A percentile compares a stretch with the other conserved stretches of the same genome.
phyloP scores from a whole-genome alignment of 2,888 invertebrate species.

The Byasa hedistus region DNA sequence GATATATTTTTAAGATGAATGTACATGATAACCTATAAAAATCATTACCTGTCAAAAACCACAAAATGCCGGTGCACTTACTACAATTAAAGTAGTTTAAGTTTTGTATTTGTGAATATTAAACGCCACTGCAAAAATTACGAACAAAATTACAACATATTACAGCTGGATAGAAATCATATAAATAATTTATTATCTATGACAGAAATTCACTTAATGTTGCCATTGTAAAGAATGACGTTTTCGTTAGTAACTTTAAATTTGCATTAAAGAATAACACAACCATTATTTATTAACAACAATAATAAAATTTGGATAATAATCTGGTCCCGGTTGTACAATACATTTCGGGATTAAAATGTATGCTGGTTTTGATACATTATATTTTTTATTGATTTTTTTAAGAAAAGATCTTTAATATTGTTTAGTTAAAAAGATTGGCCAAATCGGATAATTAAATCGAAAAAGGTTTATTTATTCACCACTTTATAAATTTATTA shows the following conservation, averaged over 20 bases:
- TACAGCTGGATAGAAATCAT: not conserved
- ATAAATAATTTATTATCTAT: not conserved
- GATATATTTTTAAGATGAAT: not conserved
- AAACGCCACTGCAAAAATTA: not conserved
- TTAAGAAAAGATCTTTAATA: too few species aligned
- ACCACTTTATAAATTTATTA: too few species aligned
- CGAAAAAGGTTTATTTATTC: too few species aligned
- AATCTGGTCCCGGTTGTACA: not conserved
- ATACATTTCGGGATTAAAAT: not conserved
- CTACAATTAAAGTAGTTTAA: not conserved
- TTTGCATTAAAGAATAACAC: not conserved
- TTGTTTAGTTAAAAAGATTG: too few species aligned
- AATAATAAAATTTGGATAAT: not conserved
- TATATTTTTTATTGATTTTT: not conserved
- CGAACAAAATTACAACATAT: conserved; percentile 13
- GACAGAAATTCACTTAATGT: not conserved
- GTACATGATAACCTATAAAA: conserved; percentile 25
- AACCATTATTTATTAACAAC: not conserved
- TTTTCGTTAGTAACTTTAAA: not conserved
- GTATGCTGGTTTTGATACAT: not conserved
- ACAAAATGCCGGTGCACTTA: too few species aligned
- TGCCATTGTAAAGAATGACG: not conserved
- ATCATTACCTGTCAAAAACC: conserved; percentile 9
- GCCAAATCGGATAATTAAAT: too few species aligned
- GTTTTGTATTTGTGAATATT: not conserved